Evolutionary conservation across 2,113 vertebrate genomes (phyloP), one percentile per base, ranked within the genome.

Genomic region (Mustela lutreola): DNA sequence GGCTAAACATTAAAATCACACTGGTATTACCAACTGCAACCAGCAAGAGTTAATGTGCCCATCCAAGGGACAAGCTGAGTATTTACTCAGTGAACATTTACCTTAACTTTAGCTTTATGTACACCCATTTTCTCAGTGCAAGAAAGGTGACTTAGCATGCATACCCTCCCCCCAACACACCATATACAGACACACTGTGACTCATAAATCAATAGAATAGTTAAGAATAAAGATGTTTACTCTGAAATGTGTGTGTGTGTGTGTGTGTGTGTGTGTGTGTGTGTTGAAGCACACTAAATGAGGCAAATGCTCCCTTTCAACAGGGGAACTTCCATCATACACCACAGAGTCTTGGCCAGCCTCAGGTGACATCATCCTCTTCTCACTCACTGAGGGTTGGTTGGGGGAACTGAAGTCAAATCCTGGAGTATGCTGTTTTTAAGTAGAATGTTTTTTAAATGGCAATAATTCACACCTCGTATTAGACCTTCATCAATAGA

Each of bases 361-460:
- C 33, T 79, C 5, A 4, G 19, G 11, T 33, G 39, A 82, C 11
- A 19, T 91, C 89, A 78, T 58, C 16, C 70, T 76, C 31, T 92
- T 86, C 31, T 89, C 62, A 53, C 82, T 67, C 50, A 42, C 7
- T 71, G 82, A 42, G 80, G 5, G 45, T 12, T 78, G 45, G 33
- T 45, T 62, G 39, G 31, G 15, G 18, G 21, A 82, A 94, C 7
- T 56, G 48, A 94, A 81, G 50, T 62, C 45, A 91, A n/a, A 67
- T 89, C 85, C 39, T 39, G 39, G 39, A 39, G 50, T 31, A 7
- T 24, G 12, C 31, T 75, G 70, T 39, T 94, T 93, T 80, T 24
- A 76, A 92, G n/a, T 83, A 79, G 36, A 28, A 82, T 86, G 22
- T 5, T 93, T 71, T 88, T 53, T 60, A 67, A 94, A 91, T n/a